Evolutionary conservation across 1,140 invertebrate genomes (phyloP), one percentile per base, ranked within the genome.

Genomic region (Rhopalosiphum padi): DNA sequence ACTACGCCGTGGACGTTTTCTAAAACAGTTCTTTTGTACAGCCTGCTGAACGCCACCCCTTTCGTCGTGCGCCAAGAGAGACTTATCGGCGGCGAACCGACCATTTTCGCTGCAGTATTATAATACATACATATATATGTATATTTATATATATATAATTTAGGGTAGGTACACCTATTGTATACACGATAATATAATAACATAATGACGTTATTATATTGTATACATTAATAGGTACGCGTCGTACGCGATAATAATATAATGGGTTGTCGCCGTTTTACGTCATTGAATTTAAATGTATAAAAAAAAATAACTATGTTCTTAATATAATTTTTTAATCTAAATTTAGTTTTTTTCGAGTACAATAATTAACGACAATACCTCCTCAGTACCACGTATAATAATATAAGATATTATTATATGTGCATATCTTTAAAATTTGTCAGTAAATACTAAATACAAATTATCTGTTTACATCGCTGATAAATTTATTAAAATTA

Each of bases 11-110:
- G 5, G n/a, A n/a, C 22, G 25, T 89, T 89, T 77, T 89, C 51
- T 4, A 37, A 89, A 89, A 89, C 87, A 89, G 51, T 89, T 51
- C 51, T 89, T 89, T 89, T 37, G 87, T 89, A 35, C 53, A 2
- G 8, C 48, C 1, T 8, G 8, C 46, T 11, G 22, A 30, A 23
- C 18, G n/a, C n/a, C 86, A 41, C 43, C 43, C 86, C 30, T 48
- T 88, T 87, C 11, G 77, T 15, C 86, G 30, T 4, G n/a, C 48
- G 87, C 9, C 22, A 53, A n/a, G 46, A 21, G n/a, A 46, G 48
- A 37, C 48, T 53, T 53, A 23, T 37, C 87, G 87, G 21, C 87
- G 18, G n/a, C n/a, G 21, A 51, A 48, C 86, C 43, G 46, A 88
- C 48, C 48, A 15, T 35, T 51, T 22, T 88, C 87, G 46, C n/a